Base-by-base conservation (phyloP, 2,113 vertebrate species). In the Saccopteryx bilineata region DNA sequence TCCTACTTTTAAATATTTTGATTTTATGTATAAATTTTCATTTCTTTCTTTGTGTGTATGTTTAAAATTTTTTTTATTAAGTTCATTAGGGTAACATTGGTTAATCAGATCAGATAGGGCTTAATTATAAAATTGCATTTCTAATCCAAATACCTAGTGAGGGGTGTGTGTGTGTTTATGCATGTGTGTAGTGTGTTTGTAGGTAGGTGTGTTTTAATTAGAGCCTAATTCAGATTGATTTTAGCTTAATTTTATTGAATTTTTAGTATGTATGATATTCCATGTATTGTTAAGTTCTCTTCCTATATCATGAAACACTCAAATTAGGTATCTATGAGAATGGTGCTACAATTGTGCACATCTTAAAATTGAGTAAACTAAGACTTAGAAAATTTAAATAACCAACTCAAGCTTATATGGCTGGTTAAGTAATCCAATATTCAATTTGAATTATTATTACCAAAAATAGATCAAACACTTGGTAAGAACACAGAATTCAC, bases 11-110 rank as follows among this genome's bases (percentile, higher is more conserved):
- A 48, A 48, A 2, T 95, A 87, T 90, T 92, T 93, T 92, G 2
- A 72, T 63, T 83, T 18, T 75, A 92, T 75, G 31, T 87, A 19
- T 48, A 89, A 83, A 58, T 91, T 78, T 96, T 9, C 65, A 90
- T 79, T 75, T 90, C 26, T 84, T 78, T 54, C 50, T 19, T 18
- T n/a, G 50, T 78, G 50, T 56, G 28, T n/a, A 5, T 78, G 50
- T 78, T 78, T 52, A 78, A 56, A 54, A 18, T 78, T n/a, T 78
- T 76, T 33, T n/a, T n/a, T 31, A n/a, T 78, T 78, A 78, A 56
- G 56, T 56, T 56, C 56, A 21, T n/a, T 78, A 9, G 19, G 50
- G 28, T n/a, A 28, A n/a, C 28, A n/a, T n/a, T 56, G 52, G 50
- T 78, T 78, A 56, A 56, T 78, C 54, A 78, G 31, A n/a, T n/a